Base-by-base conservation (phyloP, 2,113 vertebrate species). In the Nothoprocta perdicaria region DNA sequence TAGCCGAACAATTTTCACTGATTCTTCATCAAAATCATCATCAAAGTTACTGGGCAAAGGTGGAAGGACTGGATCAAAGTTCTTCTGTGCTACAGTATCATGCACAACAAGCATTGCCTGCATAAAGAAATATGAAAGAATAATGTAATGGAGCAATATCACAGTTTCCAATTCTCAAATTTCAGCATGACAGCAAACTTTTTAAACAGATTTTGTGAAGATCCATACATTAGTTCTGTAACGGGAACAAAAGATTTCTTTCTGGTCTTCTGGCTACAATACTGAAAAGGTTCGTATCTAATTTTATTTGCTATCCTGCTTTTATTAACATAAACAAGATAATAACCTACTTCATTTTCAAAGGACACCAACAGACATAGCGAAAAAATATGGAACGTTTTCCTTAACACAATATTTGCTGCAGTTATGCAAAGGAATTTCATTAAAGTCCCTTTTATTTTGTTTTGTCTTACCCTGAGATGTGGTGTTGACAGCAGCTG, bases 11-110 rank as follows among this genome's bases (percentile, higher is more conserved):
- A 99, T 99, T 97, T 99, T 99, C 77, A 99, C 98, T 0, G 99
- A 99, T 93, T 99, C 99, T 83, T 99, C 99, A 61, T 99, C 98
- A 83, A 99, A 98, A 88, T 99, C 98, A 40, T 99, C 98, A 1
- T 98, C 98, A 8, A 99, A 92, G 53, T 99, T 98, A 10, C 99
- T 98, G 0, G 98, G 98, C 4, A 99, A 95, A 19, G 99, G 98
- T 3, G 99, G 99, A 48, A 99, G 97, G 55, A 99, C 97, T 0
- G 99, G 99, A 94, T 99, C 99, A 71, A 99, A 99, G 75, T 98
- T 98, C 98, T 99, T 99, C 96, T 99, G 98, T 63, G 99, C 99
- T 52, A 99, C 99, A 0, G 98, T 99, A 96, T 99, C 99, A 3
- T 99, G 99, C 3, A 99, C 98, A 35, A 98, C 96, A 84, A 99